Evolutionary conservation across 2,113 vertebrate genomes (phyloP), one percentile per base, ranked within the genome.

Genomic region (Cariama cristata): DNA sequence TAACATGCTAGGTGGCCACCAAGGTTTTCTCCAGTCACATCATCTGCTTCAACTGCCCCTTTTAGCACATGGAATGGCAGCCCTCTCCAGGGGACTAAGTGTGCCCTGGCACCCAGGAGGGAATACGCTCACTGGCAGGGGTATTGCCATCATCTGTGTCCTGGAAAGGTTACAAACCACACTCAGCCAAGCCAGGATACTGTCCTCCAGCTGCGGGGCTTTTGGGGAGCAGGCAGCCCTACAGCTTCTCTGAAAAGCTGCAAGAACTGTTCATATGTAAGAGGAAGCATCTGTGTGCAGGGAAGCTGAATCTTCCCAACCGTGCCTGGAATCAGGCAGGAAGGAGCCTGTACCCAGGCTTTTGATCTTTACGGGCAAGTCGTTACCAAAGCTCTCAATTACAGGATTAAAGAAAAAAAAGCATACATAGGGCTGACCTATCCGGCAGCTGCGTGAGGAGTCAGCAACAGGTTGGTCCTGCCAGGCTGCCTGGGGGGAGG

Each of bases 341-440:
- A 96, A 84, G 73, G 11, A 93, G 76, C 72, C 59, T 56, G 56
- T 67, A 73, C 72, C 72, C 86, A 14, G 0, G 71, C 82, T 86
- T 96, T 96, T 95, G 55, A 93, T 95, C 88, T 81, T 45, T 53
- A 86, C 10, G 69, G 49, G 42, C n/a, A 88, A 86, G 88, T 83
- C 2, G 2, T 60, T 93, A 83, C 90, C 35, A 26, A 76, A 86
- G 49, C 75, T 62, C 50, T 33, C 74, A 96, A 90, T 95, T 96
- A 97, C 3, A 83, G 62, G 79, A 79, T 90, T 93, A 75, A 73
- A 93, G 82, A 86, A 84, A 90, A 92, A 79, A 8, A 38, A 38
- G 38, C 38, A 33, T 17, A 50, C 3, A 1, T 53, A 74, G 47
- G n/a, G 55, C 67, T 95, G 71, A 91, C 68, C 76, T 20, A 84